Evolutionary conservation across 2,113 vertebrate genomes (phyloP), one percentile per base, ranked within the genome.

Genomic region (Dryoscopus gambensis): DNA sequence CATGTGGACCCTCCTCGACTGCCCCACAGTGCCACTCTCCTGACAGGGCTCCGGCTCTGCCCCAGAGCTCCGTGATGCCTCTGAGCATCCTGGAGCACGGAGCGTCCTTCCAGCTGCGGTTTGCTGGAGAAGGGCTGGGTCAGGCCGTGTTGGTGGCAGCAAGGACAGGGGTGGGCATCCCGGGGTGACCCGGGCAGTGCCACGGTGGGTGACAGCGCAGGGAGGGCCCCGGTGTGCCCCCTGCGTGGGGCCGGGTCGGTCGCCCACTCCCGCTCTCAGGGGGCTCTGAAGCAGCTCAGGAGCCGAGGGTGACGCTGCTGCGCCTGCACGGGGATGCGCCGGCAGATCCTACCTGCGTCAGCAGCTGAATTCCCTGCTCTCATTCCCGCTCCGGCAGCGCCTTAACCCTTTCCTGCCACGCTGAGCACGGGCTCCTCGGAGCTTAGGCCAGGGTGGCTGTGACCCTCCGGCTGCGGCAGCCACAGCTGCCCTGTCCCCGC

Each of bases 311-410:
- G 95, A 84, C 31, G 68, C 63, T 90, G 89, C 52, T 13, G 78
- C 16, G 70, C 30, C 37, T 79, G 84, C 28, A 2, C 71, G 21
- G 77, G 80, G 93, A 84, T 94, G 93, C 91, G 87, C 74, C 57
- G 62, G 94, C 93, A 91, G 56, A 89, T 89, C 95, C 89, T 84
- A 95, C 96, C 95, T 95, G 94, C 94, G 65, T 95, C 96, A 96
- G 93, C 93, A 95, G 93, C 93, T 91, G 73, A 95, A 85, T 93
- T 94, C 94, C 91, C 94, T 57, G 74, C 20, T 89, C 94, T 82
- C 74, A 5, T 5, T 73, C 64, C 75, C 0, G 13, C 87, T 82
- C 84, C n/a, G 40, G 80, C 93, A 93, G 89, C 49, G 53, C 42
- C 35, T 95, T 96, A 97, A 96, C 96, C 89, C 94, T 44, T 94